Evolutionary conservation across 2,113 vertebrate species (phyloP).

Genomic region (Calcarius ornatus): DNA sequence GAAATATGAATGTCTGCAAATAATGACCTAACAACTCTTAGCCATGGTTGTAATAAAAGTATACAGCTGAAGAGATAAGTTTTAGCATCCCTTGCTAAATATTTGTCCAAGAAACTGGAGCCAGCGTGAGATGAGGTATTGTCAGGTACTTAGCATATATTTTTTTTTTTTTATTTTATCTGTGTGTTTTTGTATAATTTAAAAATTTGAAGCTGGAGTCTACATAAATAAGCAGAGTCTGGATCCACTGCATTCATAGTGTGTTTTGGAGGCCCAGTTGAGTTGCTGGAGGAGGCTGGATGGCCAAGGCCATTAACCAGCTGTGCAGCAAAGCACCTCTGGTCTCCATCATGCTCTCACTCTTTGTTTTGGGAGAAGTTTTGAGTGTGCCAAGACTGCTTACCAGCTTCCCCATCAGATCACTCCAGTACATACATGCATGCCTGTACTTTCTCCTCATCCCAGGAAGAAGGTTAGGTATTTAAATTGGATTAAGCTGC

Average conservation of each 20-base stretch:
- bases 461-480: not conserved
- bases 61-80: not conserved
- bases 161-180: not conserved
- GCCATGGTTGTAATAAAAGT: not conserved
- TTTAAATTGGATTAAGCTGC: not conserved
- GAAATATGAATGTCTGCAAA: not conserved
- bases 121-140: not conserved
- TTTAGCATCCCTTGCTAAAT: not conserved
- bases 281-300: not conserved
- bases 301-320: not conserved
- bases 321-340: not conserved
- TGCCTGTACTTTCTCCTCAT: not conserved
- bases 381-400: not conserved
- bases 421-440: rapidly evolving
- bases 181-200: not conserved
- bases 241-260: not conserved
- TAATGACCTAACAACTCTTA: not conserved
- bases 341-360: rapidly evolving
- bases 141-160: not conserved
- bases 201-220: not conserved
- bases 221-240: not conserved
- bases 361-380: not conserved
- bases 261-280: not conserved
- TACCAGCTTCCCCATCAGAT: not conserved
- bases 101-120: not conserved